Evolutionary conservation across 2,888 invertebrate species (phyloP).

Genomic region (Drosophila affinis): DNA sequence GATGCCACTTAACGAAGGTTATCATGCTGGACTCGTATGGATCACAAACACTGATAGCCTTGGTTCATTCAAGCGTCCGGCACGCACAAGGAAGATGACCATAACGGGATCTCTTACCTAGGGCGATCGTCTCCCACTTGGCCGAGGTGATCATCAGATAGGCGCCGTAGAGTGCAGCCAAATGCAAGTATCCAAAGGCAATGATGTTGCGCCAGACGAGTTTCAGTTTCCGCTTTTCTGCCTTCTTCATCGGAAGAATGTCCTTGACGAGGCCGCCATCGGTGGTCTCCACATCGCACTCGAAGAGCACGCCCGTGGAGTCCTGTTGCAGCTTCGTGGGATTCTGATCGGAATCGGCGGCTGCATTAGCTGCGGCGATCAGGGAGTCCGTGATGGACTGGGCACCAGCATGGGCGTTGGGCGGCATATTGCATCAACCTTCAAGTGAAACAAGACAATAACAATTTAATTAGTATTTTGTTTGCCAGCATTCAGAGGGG

Average conservation of each 20-base stretch:
- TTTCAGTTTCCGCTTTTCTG: slow-evolving; percentile 86
- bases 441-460: slow-evolving; percentile 30
- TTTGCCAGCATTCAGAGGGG: slow-evolving; percentile 37
- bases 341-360: slow-evolving; percentile 68
- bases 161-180: slow-evolving; percentile 90
- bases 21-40: slow-evolving; percentile 53
- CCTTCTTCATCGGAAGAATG: slow-evolving; percentile 85
- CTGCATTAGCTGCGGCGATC: slow-evolving; percentile 64
- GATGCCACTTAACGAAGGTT: slow-evolving; percentile 55
- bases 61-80: slow-evolving; percentile 35
- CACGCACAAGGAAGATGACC: slow-evolving; percentile 54
- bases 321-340: slow-evolving; percentile 75
- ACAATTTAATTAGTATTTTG: slow-evolving; percentile 31
- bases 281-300: slow-evolving; percentile 87
- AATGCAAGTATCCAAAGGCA: slow-evolving; percentile 90
- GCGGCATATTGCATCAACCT: slow-evolving; percentile 84
- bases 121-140: slow-evolving; percentile 88
- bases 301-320: slow-evolving; percentile 87
- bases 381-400: slow-evolving; percentile 81
- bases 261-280: slow-evolving; percentile 86
- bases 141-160: slow-evolving; percentile 90
- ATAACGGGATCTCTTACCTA: slow-evolving; percentile 86
- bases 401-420: slow-evolving; percentile 84
- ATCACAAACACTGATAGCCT: slow-evolving; percentile 59
- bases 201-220: slow-evolving; percentile 93